These are phyloP conservation scores for Drosophila parthenogenetica DNA, from an alignment of 2,888 invertebrate species.

Conservation along the genomic window DNA sequence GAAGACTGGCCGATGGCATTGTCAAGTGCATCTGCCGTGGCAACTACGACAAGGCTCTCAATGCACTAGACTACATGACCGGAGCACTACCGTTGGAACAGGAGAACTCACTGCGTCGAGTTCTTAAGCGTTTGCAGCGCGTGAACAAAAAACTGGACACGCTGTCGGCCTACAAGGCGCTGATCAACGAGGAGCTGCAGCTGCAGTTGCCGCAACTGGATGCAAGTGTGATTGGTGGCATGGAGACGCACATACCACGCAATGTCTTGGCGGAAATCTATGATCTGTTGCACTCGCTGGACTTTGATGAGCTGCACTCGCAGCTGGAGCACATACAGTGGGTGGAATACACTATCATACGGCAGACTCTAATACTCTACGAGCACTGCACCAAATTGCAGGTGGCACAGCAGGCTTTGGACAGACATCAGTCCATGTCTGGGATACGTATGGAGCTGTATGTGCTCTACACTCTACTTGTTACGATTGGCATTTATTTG, in stretches of 20 bases:
- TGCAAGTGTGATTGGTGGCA: slow-evolving; percentile 8
- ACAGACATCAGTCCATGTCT: slow-evolving; percentile 8
- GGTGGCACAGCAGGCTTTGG: slow-evolving; percentile 28
- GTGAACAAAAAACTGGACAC: slow-evolving; percentile 23
- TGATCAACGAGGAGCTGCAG: slow-evolving; percentile 25
- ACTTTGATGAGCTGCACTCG: slow-evolving; percentile 27
- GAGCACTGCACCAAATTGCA: slow-evolving; percentile 44
- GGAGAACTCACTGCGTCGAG: slow-evolving; percentile 21
- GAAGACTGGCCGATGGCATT: slow-evolving; percentile 36
- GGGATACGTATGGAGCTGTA: slow-evolving; percentile 13
- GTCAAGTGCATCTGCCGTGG: slow-evolving; percentile 39
- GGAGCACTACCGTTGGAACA: slow-evolving; percentile 25
- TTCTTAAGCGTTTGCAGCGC: slow-evolving; percentile 19
- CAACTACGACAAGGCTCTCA: slow-evolving; percentile 36
- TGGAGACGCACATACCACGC: slow-evolving; percentile 40
- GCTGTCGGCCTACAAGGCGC: slow-evolving; percentile 22
- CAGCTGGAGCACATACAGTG: slow-evolving; percentile 43
- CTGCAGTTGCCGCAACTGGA: slow-evolving; percentile 22
- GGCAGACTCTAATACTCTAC: slow-evolving; percentile 42
- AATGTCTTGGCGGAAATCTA: slow-evolving; percentile 25
- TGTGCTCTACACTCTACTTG: slow-evolving; percentile 25
- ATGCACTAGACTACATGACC: slow-evolving; percentile 9
- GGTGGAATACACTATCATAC: slow-evolving; percentile 52
- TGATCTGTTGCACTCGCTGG: slow-evolving; percentile 20
- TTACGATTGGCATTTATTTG: slow-evolving; percentile 31